phyloP scores from a whole-genome alignment of 2,888 invertebrate genomes.

The Coleophora flavipennella region DNA sequence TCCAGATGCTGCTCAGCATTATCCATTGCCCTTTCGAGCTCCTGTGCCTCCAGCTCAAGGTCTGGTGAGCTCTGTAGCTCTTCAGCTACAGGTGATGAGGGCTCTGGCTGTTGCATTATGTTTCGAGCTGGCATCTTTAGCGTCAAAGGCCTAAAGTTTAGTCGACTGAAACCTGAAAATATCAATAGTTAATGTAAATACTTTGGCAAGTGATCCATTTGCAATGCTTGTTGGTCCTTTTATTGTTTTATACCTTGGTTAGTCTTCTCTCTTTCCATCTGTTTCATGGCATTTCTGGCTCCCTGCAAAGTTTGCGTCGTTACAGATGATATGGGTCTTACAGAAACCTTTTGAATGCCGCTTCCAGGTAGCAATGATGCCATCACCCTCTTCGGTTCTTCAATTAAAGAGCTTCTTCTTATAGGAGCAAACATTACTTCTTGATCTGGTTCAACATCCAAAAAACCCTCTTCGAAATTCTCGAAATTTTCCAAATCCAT shows the following conservation, averaged over 20 bases:
- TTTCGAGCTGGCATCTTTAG: slow-evolving; percentile 48
- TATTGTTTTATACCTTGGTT: slow-evolving; percentile 37
- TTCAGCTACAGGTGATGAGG: slow-evolving; percentile 34
- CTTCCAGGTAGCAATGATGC: slow-evolving; percentile 56
- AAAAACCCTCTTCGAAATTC: slow-evolving; percentile 53
- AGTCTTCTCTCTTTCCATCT: slow-evolving; percentile 36
- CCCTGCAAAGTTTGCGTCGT: slow-evolving; percentile 37
- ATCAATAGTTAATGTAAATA: background rate
- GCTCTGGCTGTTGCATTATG: slow-evolving; percentile 28
- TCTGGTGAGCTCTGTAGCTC: slow-evolving; percentile 52
- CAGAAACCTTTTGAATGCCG: slow-evolving; percentile 51
- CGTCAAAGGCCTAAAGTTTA: slow-evolving; percentile 46
- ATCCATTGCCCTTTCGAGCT: slow-evolving; percentile 46
- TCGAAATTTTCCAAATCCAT: slow-evolving; percentile 60
- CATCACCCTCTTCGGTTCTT: slow-evolving; percentile 50
- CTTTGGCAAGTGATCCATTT: background rate
- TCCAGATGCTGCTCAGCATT: slow-evolving; percentile 50
- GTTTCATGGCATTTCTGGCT: slow-evolving; percentile 38
- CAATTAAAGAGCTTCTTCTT: slow-evolving; percentile 41
- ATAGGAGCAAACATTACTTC: slow-evolving; percentile 43
- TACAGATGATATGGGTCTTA: slow-evolving; percentile 43
- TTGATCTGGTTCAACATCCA: slow-evolving; percentile 60
- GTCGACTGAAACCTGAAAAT: slow-evolving; percentile 24
- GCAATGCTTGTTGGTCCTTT: background rate
- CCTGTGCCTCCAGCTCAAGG: slow-evolving; percentile 43